Base-by-base conservation (phyloP, 2,113 vertebrate genomes). In the Phyllostomus discolor region DNA sequence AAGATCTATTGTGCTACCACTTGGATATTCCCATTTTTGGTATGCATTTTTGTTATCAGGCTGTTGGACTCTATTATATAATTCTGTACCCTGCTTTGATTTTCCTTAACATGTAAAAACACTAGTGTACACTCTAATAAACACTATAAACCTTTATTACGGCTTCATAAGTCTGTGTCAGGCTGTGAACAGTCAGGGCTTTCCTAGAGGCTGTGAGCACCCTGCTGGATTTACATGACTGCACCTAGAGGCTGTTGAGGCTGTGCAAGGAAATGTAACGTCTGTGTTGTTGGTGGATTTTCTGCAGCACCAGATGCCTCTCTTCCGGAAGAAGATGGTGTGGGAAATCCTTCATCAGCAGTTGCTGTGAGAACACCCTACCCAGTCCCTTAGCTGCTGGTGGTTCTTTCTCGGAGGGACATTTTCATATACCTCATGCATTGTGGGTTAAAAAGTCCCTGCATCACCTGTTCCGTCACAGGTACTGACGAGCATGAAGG, bases 301-400 rank as follows among this genome's bases (percentile, higher is more conserved):
- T 95, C 96, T 96, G 1, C 98, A 99, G 99, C 98, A 98, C 93
- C 98, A 99, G 98, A 99, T 99, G 99, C 99, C 99, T 91, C 98
- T 99, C 92, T 99, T 99, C 98, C 99, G 99, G 83, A 99, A 98
- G 97, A 98, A 98, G 96, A 99, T 99, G 99, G 99, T 99, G 84
- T 99, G 99, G 99, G 99, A 99, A 98, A 99, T 99, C 94, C 98
- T 99, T 80, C 99, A 99, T 94, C 99, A 99, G 98, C 98, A 98
- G 98, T 98, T 99, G 98, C 98, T 99, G 88, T 99, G 98, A 98
- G 85, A 94, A n/a, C 28, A 64, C 72, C 88, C 66, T 0, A 2
- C 82, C 83, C 79, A 17, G 54, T 64, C 95, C 94, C 93, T 94
- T 33, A 50, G 97, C 97, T 97, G 93, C 97, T 97, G 94, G 86